A percentile compares a stretch with the other conserved stretches of the same genome.
Evolutionary conservation across 2,113 vertebrate genomes (phyloP).

Genomic region (Cottus gobio): DNA sequence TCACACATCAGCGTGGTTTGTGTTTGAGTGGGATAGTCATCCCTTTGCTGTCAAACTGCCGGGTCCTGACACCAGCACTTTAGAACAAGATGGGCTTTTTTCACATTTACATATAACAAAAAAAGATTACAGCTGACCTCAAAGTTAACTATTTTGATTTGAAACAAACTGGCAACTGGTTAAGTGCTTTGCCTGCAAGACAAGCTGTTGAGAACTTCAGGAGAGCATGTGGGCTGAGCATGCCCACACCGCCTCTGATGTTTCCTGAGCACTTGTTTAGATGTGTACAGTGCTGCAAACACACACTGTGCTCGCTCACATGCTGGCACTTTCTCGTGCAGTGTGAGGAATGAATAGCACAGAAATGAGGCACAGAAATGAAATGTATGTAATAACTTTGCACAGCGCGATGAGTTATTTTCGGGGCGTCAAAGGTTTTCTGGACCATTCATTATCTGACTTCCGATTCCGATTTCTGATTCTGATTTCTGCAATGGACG

Average conservation of each 20-base stretch:
- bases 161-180: slow-evolving; percentile 30
- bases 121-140: slow-evolving; percentile 46
- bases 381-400: background rate
- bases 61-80: slow-evolving; percentile 39
- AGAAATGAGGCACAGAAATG: slow-evolving; percentile 9
- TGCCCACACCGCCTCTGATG: slow-evolving; percentile 24
- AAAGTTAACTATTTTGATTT: slow-evolving; percentile 41
- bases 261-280: slow-evolving; percentile 38
- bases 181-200: slow-evolving; percentile 16
- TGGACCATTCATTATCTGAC: background rate
- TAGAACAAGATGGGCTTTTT: slow-evolving; percentile 13
- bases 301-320: slow-evolving; percentile 15
- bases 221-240: slow-evolving; percentile 33
- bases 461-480: background rate
- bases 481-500: background rate
- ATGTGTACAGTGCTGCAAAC: slow-evolving; percentile 12
- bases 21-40: slow-evolving; percentile 63
- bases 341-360: slow-evolving; percentile 4
- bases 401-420: background rate
- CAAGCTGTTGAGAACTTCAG: slow-evolving; percentile 25
- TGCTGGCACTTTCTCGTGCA: background rate
- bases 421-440: background rate
- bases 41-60: slow-evolving; percentile 47
- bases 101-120: slow-evolving; percentile 48
- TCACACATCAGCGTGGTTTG: slow-evolving; percentile 51